Evolutionary conservation across 1,140 invertebrate genomes (phyloP), one percentile per base, ranked within the genome.

Genomic region (Caenorhabditis brenneri): DNA sequence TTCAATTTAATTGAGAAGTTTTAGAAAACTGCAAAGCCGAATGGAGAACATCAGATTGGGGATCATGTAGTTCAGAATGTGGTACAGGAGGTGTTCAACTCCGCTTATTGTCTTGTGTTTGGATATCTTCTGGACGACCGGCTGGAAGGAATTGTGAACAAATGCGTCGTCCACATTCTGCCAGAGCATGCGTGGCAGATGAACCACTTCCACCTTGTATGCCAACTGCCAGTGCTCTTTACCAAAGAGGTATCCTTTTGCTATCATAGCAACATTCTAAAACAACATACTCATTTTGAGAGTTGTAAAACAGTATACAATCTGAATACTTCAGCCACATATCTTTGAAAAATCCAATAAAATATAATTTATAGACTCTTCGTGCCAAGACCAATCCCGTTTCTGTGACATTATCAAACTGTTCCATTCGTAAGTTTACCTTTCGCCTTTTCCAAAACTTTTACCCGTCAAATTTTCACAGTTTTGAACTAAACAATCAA

Each of bases 321-420:
- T n/a, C n/a, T n/a, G n/a, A n/a, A n/a, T n/a, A n/a, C n/a, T n/a
- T n/a, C n/a, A n/a, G n/a, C n/a, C n/a, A n/a, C n/a, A n/a, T n/a
- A n/a, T n/a, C n/a, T n/a, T n/a, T n/a, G n/a, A n/a, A n/a, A n/a
- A n/a, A n/a, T n/a, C n/a, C n/a, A n/a, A n/a, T n/a, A n/a, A 24
- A 69, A 33, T 4, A 10, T 79, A 79, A n/a, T 65, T 83, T 83
- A 42, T 46, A 83, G 80, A 81, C 24, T 69, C 81, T 24, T 80
- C 74, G n/a, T 86, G 84, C 60, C 84, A 86, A 65, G 84, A 86
- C 46, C 69, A 83, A 24, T 86, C 84, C 16, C 81, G 84, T 19
- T 83, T 83, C 82, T 86, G 84, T 74, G 84, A 86, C 79, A 86
- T 86, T 60, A 82, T 86, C 49, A 86, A 86, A 80, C 81, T 86